Percentiles rank a stretch among this genome's conserved stretches.
These are phyloP conservation scores for Lasioglossum vierecki DNA, from an alignment of 2,888 invertebrate genomes.

Conservation along the genomic window DNA sequence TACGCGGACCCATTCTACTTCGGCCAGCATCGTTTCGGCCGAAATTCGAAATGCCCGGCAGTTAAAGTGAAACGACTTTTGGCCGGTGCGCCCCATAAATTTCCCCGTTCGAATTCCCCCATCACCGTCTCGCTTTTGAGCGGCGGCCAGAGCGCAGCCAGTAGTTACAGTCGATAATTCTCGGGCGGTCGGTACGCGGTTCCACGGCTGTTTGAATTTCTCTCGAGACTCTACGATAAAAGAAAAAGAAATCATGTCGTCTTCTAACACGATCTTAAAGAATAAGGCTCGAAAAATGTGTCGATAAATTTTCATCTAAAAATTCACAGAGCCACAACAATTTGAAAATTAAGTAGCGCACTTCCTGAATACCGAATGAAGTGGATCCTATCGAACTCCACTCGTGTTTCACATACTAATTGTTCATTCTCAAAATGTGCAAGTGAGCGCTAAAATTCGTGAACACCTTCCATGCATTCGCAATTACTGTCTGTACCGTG, in stretches of 20 bases:
- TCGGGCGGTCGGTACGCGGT: conserved; percentile 9
- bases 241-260: background rate
- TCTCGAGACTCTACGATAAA: background rate
- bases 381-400: background rate
- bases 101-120: conserved; percentile 8
- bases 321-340: background rate
- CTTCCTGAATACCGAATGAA: background rate
- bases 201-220: conserved; percentile 8
- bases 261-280: background rate
- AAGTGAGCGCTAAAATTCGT: background rate
- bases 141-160: background rate
- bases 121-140: conserved; percentile 1
- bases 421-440: background rate
- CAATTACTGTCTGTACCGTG: background rate
- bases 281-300: background rate
- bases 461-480: background rate
- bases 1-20: conserved; percentile 5
- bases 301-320: background rate
- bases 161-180: conserved; percentile 48
- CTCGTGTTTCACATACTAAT: background rate
- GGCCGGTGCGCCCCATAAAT: conserved; percentile 23
- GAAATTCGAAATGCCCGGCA: conserved; percentile 17
- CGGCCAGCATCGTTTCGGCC: background rate
- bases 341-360: background rate
- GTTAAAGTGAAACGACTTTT: conserved; percentile 19